Evolutionary conservation across 2,888 invertebrate species (phyloP).

Genomic region (Limnephilus lunatus): DNA sequence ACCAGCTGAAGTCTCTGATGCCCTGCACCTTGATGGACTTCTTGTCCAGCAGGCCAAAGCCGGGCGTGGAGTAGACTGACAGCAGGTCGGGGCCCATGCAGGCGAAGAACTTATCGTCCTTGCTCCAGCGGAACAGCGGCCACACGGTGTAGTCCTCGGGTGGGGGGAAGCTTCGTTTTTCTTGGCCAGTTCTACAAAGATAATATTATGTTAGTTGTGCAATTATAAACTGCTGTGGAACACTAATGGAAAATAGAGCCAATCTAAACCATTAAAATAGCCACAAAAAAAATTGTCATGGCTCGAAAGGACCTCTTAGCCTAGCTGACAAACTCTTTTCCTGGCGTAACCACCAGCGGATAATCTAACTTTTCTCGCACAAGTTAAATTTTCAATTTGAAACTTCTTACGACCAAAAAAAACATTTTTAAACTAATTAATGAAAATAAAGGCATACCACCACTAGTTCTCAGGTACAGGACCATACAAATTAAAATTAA

Average conservation of each 20-base stretch:
- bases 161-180: constrained; percentile 93
- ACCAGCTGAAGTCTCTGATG: constrained; percentile 97
- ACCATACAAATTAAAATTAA: too few relatives aligned
- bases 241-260: too few relatives aligned
- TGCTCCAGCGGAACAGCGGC: constrained; percentile 98
- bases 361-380: too few relatives aligned
- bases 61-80: constrained; percentile 97
- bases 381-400: too few relatives aligned
- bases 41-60: constrained; percentile 95
- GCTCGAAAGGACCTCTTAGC: too few relatives aligned
- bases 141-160: constrained; percentile 90
- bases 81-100: constrained; percentile 89
- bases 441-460: not conserved
- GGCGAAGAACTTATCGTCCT: constrained; percentile 96
- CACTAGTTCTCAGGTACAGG: too few relatives aligned
- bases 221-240: not conserved
- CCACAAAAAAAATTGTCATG: too few relatives aligned
- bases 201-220: not conserved
- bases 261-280: too few relatives aligned
- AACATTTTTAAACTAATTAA: not conserved
- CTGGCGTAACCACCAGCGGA: too few relatives aligned
- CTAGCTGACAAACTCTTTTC: too few relatives aligned
- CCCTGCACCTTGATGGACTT: constrained; percentile 95
- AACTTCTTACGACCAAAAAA: not conserved
- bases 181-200: constrained; percentile 85